Evolutionary conservation across 2,113 vertebrate genomes (phyloP).

Genomic region (Semicossyphus pulcher): DNA sequence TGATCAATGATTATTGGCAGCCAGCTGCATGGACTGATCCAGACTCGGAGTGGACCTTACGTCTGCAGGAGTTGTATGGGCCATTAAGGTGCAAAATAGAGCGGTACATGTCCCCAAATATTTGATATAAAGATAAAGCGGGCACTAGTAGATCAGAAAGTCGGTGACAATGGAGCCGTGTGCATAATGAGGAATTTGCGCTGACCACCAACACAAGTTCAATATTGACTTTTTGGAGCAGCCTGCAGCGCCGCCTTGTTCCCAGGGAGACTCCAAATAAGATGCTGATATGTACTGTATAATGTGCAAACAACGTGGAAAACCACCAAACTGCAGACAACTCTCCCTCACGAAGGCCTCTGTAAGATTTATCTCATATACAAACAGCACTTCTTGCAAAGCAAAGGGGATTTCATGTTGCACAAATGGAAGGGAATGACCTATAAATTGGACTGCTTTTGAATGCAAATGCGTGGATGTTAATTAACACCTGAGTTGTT

Average conservation of each 20-base stretch:
- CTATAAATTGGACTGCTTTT: constrained; percentile 80
- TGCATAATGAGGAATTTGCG: constrained; percentile 63
- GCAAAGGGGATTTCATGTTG: constrained; percentile 54
- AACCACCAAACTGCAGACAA: not conserved
- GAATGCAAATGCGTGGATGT: constrained; percentile 80
- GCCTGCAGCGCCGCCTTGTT: constrained; percentile 27
- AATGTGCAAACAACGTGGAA: constrained; percentile 15
- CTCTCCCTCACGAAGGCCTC: not conserved
- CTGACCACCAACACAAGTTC: constrained; percentile 72
- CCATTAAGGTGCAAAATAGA: constrained; percentile 79
- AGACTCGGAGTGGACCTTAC: constrained; percentile 15
- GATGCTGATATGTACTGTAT: not conserved
- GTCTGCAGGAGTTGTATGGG: constrained; percentile 25
- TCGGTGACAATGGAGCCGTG: constrained; percentile 46
- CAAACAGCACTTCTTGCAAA: constrained; percentile 25
- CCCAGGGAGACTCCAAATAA: constrained; percentile 26
- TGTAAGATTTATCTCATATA: not conserved
- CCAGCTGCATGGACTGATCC: constrained; percentile 8
- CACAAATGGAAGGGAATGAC: constrained; percentile 78
- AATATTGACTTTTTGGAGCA: constrained; percentile 73
- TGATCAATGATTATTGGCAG: constrained; percentile 67
- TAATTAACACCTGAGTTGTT: constrained; percentile 86
- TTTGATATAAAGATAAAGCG: constrained; percentile 75
- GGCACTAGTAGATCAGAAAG: constrained; percentile 68
- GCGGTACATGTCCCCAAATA: constrained; percentile 74